Conservation (phyloP, 2,888 invertebrate species). For the Chirona hameri region DNA sequence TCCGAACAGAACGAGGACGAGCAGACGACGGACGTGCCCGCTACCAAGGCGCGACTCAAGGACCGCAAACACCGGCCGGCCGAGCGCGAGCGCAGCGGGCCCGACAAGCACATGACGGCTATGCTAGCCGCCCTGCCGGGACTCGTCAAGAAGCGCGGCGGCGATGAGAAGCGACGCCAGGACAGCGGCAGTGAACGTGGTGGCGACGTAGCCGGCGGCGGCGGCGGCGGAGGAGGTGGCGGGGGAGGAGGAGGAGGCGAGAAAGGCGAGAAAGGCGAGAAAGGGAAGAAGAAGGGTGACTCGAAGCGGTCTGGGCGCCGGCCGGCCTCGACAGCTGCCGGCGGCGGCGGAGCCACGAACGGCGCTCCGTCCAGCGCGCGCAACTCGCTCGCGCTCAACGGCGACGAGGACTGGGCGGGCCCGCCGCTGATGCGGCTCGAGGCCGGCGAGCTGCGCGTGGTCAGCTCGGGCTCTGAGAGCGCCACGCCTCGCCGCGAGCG, state of each 20-base stretch:
- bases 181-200: neutral
- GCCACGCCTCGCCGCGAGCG: slow-evolving; percentile 24
- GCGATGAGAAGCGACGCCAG: slow-evolving; percentile 42
- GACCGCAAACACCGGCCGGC: slow-evolving; percentile 22
- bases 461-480: slow-evolving; percentile 12
- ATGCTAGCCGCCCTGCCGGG: slow-evolving; percentile 61
- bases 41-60: neutral
- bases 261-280: no score
- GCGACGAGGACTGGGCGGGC: neutral
- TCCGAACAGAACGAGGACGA: slow-evolving; percentile 35
- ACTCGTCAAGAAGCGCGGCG: slow-evolving; percentile 61
- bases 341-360: neutral
- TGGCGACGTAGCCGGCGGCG: neutral
- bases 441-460: neutral
- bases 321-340: no score
- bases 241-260: no score
- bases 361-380: neutral
- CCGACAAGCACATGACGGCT: slow-evolving; percentile 55
- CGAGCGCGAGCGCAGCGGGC: slow-evolving; percentile 49
- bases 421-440: neutral
- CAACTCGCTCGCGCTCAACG: slow-evolving; percentile 6
- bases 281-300: no score
- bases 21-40: neutral
- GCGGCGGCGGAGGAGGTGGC: neutral
- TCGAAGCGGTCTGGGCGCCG: no score